Evolutionary conservation across 2,113 vertebrate genomes (phyloP).

Genomic region (Phycodurus eques): DNA sequence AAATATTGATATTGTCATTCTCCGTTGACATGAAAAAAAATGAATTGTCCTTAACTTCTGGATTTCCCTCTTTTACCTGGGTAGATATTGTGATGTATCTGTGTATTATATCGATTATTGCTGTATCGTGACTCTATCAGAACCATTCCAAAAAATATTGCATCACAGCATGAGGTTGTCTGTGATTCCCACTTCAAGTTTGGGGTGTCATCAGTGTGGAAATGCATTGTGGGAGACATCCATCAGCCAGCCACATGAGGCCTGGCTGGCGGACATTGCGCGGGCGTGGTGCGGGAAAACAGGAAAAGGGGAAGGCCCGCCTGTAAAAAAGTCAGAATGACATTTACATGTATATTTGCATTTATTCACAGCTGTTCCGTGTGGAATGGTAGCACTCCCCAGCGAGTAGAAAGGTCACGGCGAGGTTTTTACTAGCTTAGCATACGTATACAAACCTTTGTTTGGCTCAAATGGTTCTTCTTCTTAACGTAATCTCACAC

Average conservation of each 20-base stretch:
- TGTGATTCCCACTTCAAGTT: no score
- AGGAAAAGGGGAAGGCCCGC: constrained; percentile 35
- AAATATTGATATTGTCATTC: no score
- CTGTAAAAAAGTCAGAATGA: constrained; percentile 41
- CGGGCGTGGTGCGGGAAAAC: constrained; percentile 41
- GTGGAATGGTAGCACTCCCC: constrained; percentile 43
- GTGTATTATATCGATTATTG: no score
- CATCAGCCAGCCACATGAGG: constrained; percentile 49
- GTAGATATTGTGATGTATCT: no score
- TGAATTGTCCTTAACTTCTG: no score
- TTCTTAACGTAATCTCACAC: not conserved
- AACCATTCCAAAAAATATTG: no score
- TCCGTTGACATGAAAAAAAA: no score
- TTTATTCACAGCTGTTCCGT: constrained; percentile 61
- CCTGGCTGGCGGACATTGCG: constrained; percentile 44
- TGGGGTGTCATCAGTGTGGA: constrained; percentile 4
- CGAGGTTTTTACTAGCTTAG: constrained; percentile 38
- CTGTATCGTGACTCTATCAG: no score
- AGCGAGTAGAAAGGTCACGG: constrained; percentile 54
- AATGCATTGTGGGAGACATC: constrained; percentile 59
- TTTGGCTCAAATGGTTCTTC: not conserved
- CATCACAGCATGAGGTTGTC: no score
- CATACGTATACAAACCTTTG: not conserved
- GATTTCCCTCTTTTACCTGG: no score
- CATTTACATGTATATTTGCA: constrained; percentile 73